Evolutionary conservation across 2,888 invertebrate genomes (phyloP).

Genomic region (Theretra japonica): DNA sequence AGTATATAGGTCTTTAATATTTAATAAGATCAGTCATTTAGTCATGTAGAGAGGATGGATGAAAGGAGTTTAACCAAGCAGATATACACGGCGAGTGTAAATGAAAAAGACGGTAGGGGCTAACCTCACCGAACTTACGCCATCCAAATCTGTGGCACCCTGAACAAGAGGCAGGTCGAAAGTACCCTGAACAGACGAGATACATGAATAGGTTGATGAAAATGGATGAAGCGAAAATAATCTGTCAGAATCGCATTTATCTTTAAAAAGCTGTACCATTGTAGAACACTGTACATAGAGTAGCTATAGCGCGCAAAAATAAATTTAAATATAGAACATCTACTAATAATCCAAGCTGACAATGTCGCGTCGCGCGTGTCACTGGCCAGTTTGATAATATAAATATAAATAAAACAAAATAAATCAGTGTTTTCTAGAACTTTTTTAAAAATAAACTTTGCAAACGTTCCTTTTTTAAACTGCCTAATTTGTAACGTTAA

Average conservation of each 20-base stretch:
- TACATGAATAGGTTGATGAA: too few species aligned
- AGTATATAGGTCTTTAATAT: too few species aligned
- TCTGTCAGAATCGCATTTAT: not conserved
- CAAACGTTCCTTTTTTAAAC: conserved; percentile 16
- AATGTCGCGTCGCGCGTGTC: conserved; percentile 73
- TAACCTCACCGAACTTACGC: too few species aligned
- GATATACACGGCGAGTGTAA: too few species aligned
- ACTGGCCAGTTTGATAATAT: conserved; percentile 56
- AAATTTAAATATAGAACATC: conserved; percentile 60
- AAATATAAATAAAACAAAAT: conserved; percentile 46
- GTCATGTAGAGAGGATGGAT: too few species aligned
- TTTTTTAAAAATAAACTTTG: not conserved
- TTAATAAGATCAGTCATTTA: too few species aligned
- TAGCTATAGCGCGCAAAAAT: conserved; percentile 51
- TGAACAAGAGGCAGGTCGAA: too few species aligned
- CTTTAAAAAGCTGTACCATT: conserved; percentile 45
- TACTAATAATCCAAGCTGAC: conserved; percentile 73
- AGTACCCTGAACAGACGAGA: too few species aligned
- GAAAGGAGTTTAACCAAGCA: too few species aligned
- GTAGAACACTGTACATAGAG: conserved; percentile 52
- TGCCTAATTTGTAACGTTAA: not conserved
- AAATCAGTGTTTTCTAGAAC: not conserved
- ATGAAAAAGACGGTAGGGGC: too few species aligned
- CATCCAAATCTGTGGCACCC: too few species aligned
- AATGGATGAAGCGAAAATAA: too few species aligned